phyloP scores from a whole-genome alignment of 2,888 invertebrate species.

The Aporophyla lueneburgensis region DNA sequence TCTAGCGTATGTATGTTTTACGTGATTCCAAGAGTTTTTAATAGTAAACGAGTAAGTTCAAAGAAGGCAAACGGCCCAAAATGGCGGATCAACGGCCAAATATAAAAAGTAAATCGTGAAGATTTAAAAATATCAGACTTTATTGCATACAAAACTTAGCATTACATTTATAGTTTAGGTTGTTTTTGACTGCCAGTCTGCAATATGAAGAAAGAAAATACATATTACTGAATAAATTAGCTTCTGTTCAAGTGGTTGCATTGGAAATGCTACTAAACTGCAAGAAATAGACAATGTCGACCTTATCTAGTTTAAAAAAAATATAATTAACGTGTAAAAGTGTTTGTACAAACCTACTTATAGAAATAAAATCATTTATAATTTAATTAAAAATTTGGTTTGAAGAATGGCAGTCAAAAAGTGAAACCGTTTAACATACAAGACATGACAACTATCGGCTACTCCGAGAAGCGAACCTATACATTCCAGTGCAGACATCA shows the following conservation, averaged over 20 bases:
- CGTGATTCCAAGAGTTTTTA: slow-evolving; percentile 14
- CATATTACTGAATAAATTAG: not conserved
- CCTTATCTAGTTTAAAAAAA: too few relatives aligned
- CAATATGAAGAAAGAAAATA: not conserved
- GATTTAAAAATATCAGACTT: slow-evolving; percentile 69
- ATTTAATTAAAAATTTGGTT: not conserved
- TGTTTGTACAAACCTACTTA: too few relatives aligned
- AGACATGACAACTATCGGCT: slow-evolving; percentile 61
- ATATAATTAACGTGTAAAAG: too few relatives aligned
- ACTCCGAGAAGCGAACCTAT: slow-evolving; percentile 60
- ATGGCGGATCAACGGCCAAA: slow-evolving; percentile 49
- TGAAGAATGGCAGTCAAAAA: slow-evolving; percentile 28
- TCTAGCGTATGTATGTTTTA: slow-evolving; percentile 30
- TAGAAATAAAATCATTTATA: too few relatives aligned
- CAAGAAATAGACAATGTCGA: slow-evolving; percentile 2
- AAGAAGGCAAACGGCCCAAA: slow-evolving; percentile 42
- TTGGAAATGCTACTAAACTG: slow-evolving; percentile 18
- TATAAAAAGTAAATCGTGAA: slow-evolving; percentile 63
- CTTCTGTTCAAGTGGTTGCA: not conserved
- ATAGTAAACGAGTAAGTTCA: slow-evolving; percentile 20
- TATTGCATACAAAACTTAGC: slow-evolving; percentile 70
- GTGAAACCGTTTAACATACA: slow-evolving; percentile 40
- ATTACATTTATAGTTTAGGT: slow-evolving; percentile 50
- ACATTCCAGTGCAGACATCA: slow-evolving; percentile 64
- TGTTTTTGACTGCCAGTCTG: slow-evolving; percentile 30